A percentile compares a stretch with the other conserved stretches of the same genome.
These are phyloP conservation scores for Carduelis carduelis DNA, from an alignment of 2,797 vertebrate genomes.

Conservation along the genomic window DNA sequence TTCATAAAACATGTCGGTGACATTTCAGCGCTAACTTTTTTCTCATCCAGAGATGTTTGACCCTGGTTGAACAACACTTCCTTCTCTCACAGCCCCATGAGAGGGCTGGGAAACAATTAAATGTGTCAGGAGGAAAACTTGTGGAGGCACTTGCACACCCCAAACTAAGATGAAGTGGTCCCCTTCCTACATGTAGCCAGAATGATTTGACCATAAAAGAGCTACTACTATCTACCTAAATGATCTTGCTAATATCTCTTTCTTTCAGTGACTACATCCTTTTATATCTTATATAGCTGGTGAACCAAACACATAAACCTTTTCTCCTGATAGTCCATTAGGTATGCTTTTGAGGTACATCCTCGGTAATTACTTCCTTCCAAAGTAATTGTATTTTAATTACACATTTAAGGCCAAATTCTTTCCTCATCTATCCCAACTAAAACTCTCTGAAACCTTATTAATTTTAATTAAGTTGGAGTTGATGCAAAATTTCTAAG, in stretches of 20 bases:
- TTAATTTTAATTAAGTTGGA: slow-evolving; percentile 52
- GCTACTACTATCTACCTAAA: neutral
- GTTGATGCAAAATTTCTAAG: slow-evolving; percentile 30
- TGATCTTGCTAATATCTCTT: neutral
- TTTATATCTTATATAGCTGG: neutral
- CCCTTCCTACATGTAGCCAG: neutral
- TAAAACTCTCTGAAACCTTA: slow-evolving; percentile 47
- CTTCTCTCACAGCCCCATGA: fast-evolving
- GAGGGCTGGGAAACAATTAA: neutral
- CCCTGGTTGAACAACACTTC: neutral
- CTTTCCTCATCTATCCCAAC: slow-evolving; percentile 28
- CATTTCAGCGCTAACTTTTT: neutral
- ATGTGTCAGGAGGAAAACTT: neutral
- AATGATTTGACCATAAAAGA: neutral
- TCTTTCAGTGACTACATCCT: neutral
- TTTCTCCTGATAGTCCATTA: slow-evolving; percentile 36
- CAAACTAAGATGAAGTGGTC: neutral
- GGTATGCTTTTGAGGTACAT: slow-evolving; percentile 56
- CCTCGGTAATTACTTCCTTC: slow-evolving; percentile 53
- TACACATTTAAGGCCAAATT: slow-evolving; percentile 55
- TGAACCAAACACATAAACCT: slow-evolving; percentile 15
- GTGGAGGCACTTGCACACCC: neutral
- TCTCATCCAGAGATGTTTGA: neutral
- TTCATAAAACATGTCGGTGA: neutral
- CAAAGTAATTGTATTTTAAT: slow-evolving; percentile 63